These are phyloP conservation scores for Drosophila pruinosa DNA, from an alignment of 1,140 invertebrate genomes.

Conservation along the genomic window DNA sequence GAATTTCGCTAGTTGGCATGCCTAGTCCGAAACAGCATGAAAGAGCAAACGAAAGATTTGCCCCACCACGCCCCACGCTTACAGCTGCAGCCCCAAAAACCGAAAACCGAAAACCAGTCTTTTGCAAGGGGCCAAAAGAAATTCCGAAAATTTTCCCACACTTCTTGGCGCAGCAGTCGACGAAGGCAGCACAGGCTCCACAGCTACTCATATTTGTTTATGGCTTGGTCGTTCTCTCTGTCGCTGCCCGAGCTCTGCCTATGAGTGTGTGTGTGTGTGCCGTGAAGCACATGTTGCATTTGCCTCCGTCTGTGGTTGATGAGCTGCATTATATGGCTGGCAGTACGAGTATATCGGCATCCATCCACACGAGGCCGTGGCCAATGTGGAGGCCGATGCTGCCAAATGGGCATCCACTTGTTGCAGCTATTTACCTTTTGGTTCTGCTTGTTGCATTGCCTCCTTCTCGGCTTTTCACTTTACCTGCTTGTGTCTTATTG, in stretches of 20 bases:
- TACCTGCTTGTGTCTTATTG: constrained; percentile 15
- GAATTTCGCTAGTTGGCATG: constrained; percentile 79
- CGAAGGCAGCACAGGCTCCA: constrained; percentile 33
- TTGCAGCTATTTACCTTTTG: constrained; percentile 77
- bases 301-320: constrained; percentile 70
- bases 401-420: constrained; percentile 68
- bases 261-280: constrained; percentile 28
- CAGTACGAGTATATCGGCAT: constrained; percentile 47
- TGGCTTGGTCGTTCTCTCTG: constrained; percentile 53
- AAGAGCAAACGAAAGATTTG: constrained; percentile 18
- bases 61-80: constrained; percentile 30
- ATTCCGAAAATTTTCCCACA: constrained; percentile 79
- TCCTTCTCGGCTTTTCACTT: constrained; percentile 15
- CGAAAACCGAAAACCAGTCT: constrained; percentile 42
- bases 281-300: constrained; percentile 73
- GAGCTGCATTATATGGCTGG: constrained; percentile 77
- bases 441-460: constrained; percentile 50
- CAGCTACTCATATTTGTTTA: constrained; percentile 79
- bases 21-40: constrained; percentile 42
- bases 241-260: not conserved
- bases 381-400: constrained; percentile 45
- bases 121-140: constrained; percentile 57
- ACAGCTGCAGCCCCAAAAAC: constrained; percentile 27
- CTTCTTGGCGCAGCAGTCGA: constrained; percentile 43
- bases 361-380: constrained; percentile 46